These are phyloP conservation scores for Pristis pectinata DNA, from an alignment of 2,797 vertebrate genomes.

Conservation along the genomic window DNA sequence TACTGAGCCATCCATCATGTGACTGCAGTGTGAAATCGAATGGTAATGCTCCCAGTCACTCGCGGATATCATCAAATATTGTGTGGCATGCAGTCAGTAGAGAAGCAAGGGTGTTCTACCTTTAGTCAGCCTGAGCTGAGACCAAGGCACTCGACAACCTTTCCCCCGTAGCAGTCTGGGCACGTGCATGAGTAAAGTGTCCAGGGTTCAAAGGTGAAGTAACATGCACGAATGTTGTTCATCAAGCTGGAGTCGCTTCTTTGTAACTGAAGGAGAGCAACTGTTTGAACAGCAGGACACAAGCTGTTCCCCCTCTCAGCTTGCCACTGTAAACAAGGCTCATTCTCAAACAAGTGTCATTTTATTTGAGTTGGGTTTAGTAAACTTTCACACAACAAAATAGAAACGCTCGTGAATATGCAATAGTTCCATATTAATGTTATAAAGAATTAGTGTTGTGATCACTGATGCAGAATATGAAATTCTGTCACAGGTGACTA, in stretches of 20 bases:
- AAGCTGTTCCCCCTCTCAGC: background rate
- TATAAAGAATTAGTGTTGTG: background rate
- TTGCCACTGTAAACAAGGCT: background rate
- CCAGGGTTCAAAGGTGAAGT: slow-evolving; percentile 23
- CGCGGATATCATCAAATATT: background rate
- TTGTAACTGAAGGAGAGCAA: slow-evolving; percentile 4
- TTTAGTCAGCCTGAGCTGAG: background rate
- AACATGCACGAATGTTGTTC: background rate
- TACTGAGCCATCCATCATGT: background rate
- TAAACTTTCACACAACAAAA: background rate
- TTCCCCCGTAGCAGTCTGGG: background rate
- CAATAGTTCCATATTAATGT: background rate
- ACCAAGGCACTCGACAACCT: background rate
- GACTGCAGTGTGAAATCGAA: background rate
- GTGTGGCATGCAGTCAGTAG: background rate
- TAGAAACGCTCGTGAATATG: background rate
- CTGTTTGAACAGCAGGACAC: background rate
- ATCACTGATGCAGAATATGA: background rate
- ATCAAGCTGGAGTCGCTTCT: background rate
- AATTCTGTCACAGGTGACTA: background rate
- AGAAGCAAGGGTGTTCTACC: background rate
- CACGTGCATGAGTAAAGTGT: background rate
- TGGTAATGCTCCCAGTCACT: background rate
- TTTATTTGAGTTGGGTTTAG: background rate
- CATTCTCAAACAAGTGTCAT: slow-evolving; percentile 15